Base-by-base conservation (phyloP, 2,888 invertebrate species). In the Meiosimyza decipiens region DNA sequence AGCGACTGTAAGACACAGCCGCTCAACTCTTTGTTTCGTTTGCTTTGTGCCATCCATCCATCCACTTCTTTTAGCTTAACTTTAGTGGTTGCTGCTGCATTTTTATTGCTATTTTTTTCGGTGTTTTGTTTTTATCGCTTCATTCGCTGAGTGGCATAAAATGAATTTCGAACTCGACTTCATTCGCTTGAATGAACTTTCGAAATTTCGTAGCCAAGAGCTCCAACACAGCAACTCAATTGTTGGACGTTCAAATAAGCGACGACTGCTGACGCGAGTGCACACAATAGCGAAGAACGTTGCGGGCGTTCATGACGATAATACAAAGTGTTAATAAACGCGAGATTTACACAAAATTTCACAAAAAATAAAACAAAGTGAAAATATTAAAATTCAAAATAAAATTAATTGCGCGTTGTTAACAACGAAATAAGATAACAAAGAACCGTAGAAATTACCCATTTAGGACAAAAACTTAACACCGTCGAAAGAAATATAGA, bases 181-280 rank as follows among this genome's bases (percentile, higher is more conserved):
- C 60, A 47, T 40, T 15, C 55, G 49, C 40, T 28, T 33, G 49
- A 7, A 15, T 68, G n/a, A 59, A 50, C 47, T 11, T 66, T 63
- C 62, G 70, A 71, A 71, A 51, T 59, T 70, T 71, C 63, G 63
- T 18, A 71, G 57, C 57, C 40, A 7, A 40, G 40, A 40, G 52
- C 33, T 15, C 63, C 63, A 63, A 63, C 63, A 49, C 49, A 22
- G 33, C 60, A 22, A n/a, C 16, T 55, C 57, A 57, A 57, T 18
- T 13, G 28, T 50, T 50, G 50, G 55, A 52, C 64, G 57, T 73
- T 78, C 77, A 80, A 79, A 79, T 75, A 79, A 78, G 78, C 74
- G 76, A 76, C 77, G 74, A 78, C 79, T 79, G 79, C 79, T 76
- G 76, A 77, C 76, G 79, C 77, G 78, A 76, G 75, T 77, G 75